A percentile compares a stretch with the other conserved stretches of the same genome.
phyloP scores from a whole-genome alignment of 1,140 invertebrate species.

The Drosophila mayri region DNA sequence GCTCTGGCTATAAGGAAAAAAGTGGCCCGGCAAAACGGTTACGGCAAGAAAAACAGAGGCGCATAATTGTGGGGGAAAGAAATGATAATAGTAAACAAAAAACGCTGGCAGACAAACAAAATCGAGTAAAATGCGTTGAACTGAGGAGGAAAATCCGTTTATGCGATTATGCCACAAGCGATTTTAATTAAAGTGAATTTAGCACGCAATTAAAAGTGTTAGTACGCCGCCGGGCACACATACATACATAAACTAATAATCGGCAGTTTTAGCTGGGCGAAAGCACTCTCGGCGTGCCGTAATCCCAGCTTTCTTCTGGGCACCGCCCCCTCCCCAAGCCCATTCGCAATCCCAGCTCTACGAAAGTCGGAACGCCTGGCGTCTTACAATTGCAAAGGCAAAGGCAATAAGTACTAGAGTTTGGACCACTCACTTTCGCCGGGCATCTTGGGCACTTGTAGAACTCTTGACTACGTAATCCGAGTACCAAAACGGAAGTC shows the following conservation, averaged over 20 bases:
- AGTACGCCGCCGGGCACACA: constrained; percentile 22
- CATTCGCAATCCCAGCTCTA: constrained; percentile 43
- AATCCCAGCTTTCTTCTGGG: constrained; percentile 45
- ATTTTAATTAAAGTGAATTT: constrained; percentile 80
- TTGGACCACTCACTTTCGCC: constrained; percentile 64
- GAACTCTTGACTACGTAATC: constrained; percentile 73
- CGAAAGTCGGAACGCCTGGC: constrained; percentile 11
- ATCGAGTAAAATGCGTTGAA: constrained; percentile 70
- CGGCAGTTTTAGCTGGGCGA: constrained; percentile 30
- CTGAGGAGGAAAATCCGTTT: constrained; percentile 36
- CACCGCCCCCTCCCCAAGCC: constrained; percentile 17
- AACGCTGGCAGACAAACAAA: constrained; percentile 55
- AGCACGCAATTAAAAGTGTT: constrained; percentile 77
- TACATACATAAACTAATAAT: constrained; percentile 37
- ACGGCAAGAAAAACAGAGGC: constrained; percentile 37
- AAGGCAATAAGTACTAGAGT: not conserved
- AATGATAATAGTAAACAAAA: constrained; percentile 54
- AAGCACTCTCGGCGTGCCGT: constrained; percentile 46
- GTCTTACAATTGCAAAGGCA: constrained; percentile 50
- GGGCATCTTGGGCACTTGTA: constrained; percentile 28
- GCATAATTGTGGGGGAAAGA: constrained; percentile 48
- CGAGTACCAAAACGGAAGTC: constrained; percentile 59
- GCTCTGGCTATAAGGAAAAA: constrained; percentile 33
- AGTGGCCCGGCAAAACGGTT: constrained; percentile 43
- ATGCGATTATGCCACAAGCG: constrained; percentile 59